Evolutionary conservation across 2,113 vertebrate genomes (phyloP), one percentile per base, ranked within the genome.

Genomic region (Solenodon paradoxus): DNA sequence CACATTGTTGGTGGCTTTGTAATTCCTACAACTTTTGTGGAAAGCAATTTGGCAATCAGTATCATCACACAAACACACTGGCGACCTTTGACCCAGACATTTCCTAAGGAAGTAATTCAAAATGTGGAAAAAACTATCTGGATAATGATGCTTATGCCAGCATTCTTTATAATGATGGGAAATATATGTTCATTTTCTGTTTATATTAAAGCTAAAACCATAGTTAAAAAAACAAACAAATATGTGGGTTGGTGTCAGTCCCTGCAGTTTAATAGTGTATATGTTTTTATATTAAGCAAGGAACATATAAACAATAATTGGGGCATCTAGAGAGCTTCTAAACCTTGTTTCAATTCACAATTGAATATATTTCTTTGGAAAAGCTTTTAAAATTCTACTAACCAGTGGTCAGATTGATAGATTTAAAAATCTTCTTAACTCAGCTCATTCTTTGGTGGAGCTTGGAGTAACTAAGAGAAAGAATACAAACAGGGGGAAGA

Each of bases 41-140:
- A 94, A 95, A 84, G 95, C 55, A 49, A 8, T 61, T 74, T 38
- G 83, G 69, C 77, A 81, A 55, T 28, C 51, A 0, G 16, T 16
- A 16, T 95, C 90, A 84, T 81, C 66, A 63, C 22, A 63, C 53
- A 88, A 95, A 88, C 94, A 81, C 8, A 55, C 26, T 45, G 0
- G 0, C 51, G n/a, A 72, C 64, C 90, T 97, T 53, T 94, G 95
- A 90, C 88, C 90, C 90, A 94, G 75, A 88, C 32, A 2, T 57
- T 97, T 96, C 94, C 97, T 78, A 15, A 40, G 94, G 95, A 97
- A 97, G 94, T 95, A 90, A 94, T 97, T 92, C n/a, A 85, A 63
- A 92, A 66, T 57, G 72, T 72, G 90, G 92, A 84, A 88, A 88
- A 95, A 69, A 51, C 88, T 32, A 10, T 30, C 55, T 51, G 47